Base-by-base conservation (phyloP, 2,888 invertebrate species). In the Epistrophe grossulariae region DNA sequence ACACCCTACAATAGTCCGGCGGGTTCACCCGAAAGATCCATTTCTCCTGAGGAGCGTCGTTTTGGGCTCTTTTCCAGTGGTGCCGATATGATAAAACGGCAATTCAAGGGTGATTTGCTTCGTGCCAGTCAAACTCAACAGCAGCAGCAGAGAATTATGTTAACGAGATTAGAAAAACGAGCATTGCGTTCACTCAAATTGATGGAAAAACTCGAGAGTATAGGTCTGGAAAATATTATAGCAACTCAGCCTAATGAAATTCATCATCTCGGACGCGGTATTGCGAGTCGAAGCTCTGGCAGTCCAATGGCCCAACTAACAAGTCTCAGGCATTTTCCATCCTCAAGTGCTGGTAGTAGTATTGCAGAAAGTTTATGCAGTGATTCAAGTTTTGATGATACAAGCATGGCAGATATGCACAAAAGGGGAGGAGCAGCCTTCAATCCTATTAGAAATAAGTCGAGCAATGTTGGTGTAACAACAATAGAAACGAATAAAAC, bases 1-100 rank as follows among this genome's bases (percentile, higher is more conserved):
- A 98, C 98, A 8, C 98, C 98, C 2, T 96, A 97, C 91, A 98
- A 98, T 92, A 97, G 97, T 91, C 97, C 97, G 1, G 92, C 92
- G 62, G 93, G 93, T 15, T 95, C 96, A 0, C 96, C 96, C 10
- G 94, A 94, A 17, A 94, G 94, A 19, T 91, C 91, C n/a, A 89
- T 91, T 60, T 92, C 93, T 4, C 93, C 93, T 83, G 91, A 92
- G 90, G 91, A 92, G 90, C 90, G 93, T 88, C 90, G 94, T 77
- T 94, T 94, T 80, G 94, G 95, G 13, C 91, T 96, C 15, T 92
- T 96, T 48, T 94, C 94, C 62, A 95, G 94, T 13, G 95, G 96
- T 17, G 96, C 96, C 0, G 95, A 95, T 90, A 92, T 96, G 60
- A 92, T 96, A 19, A 94, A 94, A 84, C 94, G 95, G 48, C 95